These are phyloP conservation scores for Leptopilina clavipes DNA, from an alignment of 1,140 invertebrate species.

Conservation along the genomic window DNA sequence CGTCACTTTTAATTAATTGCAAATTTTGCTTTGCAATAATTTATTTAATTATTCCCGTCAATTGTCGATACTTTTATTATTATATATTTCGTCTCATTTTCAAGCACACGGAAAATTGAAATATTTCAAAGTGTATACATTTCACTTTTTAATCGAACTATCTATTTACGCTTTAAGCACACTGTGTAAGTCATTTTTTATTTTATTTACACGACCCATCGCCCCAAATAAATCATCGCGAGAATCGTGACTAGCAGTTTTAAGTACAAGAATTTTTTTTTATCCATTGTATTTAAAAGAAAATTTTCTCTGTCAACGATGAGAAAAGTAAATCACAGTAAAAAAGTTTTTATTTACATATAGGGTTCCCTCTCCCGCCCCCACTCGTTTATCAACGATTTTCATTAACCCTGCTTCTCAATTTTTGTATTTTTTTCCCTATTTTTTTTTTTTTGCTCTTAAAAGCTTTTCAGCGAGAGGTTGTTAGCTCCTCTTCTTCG, in stretches of 20 bases:
- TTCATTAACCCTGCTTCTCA: slow-evolving; percentile 42
- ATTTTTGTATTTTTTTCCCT: slow-evolving; percentile 36
- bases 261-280: slow-evolving; percentile 59
- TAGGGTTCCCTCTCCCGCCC: neutral
- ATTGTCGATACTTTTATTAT: slow-evolving; percentile 47
- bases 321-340: slow-evolving; percentile 56
- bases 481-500: slow-evolving; percentile 36
- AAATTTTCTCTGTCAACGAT: slow-evolving; percentile 52
- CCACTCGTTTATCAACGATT: neutral
- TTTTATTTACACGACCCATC: slow-evolving; percentile 54
- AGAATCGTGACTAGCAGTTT: slow-evolving; percentile 62
- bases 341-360: slow-evolving; percentile 54
- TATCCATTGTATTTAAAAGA: slow-evolving; percentile 45
- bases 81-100: slow-evolving; percentile 52
- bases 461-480: slow-evolving; percentile 39
- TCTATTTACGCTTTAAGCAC: slow-evolving; percentile 22
- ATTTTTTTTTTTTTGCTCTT: neutral
- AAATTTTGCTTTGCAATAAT: slow-evolving; percentile 45
- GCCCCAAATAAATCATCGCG: slow-evolving; percentile 53
- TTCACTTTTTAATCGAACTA: slow-evolving; percentile 19
- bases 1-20: neutral
- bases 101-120: slow-evolving; percentile 45
- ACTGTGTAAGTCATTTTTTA: slow-evolving; percentile 43
- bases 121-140: slow-evolving; percentile 5
- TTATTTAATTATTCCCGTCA: slow-evolving; percentile 47